Evolutionary conservation across 2,113 vertebrate genomes (phyloP).

Genomic region (Circaetus cinerascens): DNA sequence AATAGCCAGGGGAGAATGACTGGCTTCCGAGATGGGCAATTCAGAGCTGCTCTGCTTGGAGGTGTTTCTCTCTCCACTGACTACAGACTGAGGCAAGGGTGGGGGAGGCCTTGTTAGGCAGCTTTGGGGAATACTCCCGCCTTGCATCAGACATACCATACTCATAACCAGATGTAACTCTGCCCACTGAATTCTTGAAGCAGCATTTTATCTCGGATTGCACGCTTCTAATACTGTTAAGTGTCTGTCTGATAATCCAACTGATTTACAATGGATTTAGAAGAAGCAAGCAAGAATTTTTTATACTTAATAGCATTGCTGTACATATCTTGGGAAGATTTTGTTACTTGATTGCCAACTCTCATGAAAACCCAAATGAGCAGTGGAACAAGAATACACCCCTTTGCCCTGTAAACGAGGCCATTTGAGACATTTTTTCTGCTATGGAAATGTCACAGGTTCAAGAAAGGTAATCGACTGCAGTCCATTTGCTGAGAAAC

Average conservation of each 20-base stretch:
- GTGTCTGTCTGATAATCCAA: neutral
- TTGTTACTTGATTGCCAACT: neutral
- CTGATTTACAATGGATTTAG: neutral
- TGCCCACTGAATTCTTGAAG: neutral
- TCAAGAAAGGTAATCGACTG: neutral
- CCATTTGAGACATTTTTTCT: neutral
- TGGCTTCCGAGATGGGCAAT: accelerated
- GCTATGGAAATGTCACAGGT: neutral
- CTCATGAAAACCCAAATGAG: neutral
- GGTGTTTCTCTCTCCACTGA: neutral
- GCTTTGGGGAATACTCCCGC: neutral
- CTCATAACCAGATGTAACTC: neutral
- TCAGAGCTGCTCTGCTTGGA: neutral
- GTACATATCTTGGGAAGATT: neutral
- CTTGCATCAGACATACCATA: neutral
- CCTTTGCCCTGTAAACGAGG: neutral
- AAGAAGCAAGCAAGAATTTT: neutral
- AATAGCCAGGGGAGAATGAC: neutral
- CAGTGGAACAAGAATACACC: neutral
- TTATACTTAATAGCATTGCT: neutral
- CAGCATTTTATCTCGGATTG: neutral
- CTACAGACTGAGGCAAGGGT: neutral
- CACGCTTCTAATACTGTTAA: neutral
- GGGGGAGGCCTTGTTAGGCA: neutral
- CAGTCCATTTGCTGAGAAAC: neutral